Conservation (phyloP, 2,888 invertebrate genomes). For the Aelia acuminata region DNA sequence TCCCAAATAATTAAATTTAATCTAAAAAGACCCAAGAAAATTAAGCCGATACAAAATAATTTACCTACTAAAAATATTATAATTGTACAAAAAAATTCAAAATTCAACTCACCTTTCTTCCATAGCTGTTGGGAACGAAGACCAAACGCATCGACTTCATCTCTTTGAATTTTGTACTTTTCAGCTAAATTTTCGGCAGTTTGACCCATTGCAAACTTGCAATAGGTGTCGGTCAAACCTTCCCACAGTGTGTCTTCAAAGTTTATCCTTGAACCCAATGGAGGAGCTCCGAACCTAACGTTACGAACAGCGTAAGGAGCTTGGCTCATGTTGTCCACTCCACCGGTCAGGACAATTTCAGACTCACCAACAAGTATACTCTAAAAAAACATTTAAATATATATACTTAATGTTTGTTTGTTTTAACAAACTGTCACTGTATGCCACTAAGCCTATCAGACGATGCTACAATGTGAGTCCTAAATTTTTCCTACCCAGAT, state of each 20-base stretch:
- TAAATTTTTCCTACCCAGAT: too few relatives aligned
- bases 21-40: too few relatives aligned
- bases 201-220: slow-evolving; percentile 94
- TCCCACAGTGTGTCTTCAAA: slow-evolving; percentile 94
- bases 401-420: too few relatives aligned
- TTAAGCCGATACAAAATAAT: too few relatives aligned
- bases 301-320: slow-evolving; percentile 88
- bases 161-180: slow-evolving; percentile 83
- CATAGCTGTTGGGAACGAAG: slow-evolving; percentile 88
- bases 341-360: slow-evolving; percentile 90
- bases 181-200: slow-evolving; percentile 95
- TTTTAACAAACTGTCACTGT: too few relatives aligned
- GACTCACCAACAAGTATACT: slow-evolving; percentile 90
- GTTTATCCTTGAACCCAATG: slow-evolving; percentile 81
- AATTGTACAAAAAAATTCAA: too few relatives aligned
- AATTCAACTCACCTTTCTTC: slow-evolving; percentile 87
- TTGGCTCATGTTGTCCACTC: slow-evolving; percentile 96
- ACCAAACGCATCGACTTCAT: slow-evolving; percentile 89
- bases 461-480: too few relatives aligned
- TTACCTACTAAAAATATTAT: too few relatives aligned
- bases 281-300: slow-evolving; percentile 88
- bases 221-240: slow-evolving; percentile 88
- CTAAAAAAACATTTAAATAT: slow-evolving; percentile 70
- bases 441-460: too few relatives aligned
- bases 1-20: too few relatives aligned